phyloP scores from a whole-genome alignment of 2,888 invertebrate species.

The Diplazon laetatorius region DNA sequence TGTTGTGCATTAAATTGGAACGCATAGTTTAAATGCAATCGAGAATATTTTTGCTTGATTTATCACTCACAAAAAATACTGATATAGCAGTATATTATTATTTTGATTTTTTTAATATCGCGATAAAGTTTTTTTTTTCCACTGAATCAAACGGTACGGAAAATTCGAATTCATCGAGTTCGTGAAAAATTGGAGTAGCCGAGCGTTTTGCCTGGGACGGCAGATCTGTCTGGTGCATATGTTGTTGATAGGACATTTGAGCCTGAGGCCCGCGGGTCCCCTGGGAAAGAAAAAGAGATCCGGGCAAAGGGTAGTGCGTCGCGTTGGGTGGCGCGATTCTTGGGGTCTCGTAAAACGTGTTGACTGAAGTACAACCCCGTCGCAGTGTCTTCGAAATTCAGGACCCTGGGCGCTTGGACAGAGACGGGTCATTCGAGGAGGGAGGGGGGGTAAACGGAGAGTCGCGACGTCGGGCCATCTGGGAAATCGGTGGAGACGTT shows the following conservation, averaged over 20 bases:
- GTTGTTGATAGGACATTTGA: conserved; percentile 10
- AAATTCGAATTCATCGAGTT: too few relatives aligned
- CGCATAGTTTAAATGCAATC: too few relatives aligned
- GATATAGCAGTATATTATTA: too few relatives aligned
- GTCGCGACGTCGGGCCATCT: conserved; percentile 75
- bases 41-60: too few relatives aligned
- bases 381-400: conserved; percentile 19
- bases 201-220: too few relatives aligned
- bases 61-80: too few relatives aligned
- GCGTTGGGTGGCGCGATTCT: conserved; percentile 67
- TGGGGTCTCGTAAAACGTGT: conserved; percentile 67
- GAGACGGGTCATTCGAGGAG: conserved; percentile 59
- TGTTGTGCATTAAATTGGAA: too few relatives aligned
- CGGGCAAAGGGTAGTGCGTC: conserved; percentile 66
- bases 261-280: background rate
- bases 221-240: background rate
- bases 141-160: too few relatives aligned
- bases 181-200: too few relatives aligned
- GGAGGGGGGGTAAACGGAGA: conserved; percentile 38
- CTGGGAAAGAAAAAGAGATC: conserved; percentile 26
- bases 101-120: too few relatives aligned
- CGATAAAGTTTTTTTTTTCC: too few relatives aligned
- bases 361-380: conserved; percentile 65
- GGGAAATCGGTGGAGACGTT: conserved; percentile 77
- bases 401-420: conserved; percentile 7